Conservation (phyloP, 2,797 vertebrate species). For the Karalla daura region DNA sequence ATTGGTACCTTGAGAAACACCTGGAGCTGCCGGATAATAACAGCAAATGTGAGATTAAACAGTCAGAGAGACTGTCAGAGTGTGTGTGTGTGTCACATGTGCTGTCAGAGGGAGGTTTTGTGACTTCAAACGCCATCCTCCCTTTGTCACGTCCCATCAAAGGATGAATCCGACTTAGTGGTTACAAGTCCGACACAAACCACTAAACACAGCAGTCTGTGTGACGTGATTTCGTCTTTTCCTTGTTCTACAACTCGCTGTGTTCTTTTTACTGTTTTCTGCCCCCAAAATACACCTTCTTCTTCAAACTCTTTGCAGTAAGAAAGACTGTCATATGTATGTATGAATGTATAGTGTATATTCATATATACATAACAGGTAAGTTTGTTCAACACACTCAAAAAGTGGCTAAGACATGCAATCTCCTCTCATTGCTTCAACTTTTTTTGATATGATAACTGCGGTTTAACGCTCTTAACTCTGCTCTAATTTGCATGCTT, state of each 20-base stretch:
- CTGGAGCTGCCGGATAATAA: slow-evolving; percentile 59
- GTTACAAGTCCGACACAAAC: neutral
- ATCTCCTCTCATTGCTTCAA: too few relatives aligned
- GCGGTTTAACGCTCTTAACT: neutral
- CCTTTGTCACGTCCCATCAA: slow-evolving; percentile 40
- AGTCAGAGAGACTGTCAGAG: slow-evolving; percentile 9
- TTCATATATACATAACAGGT: too few relatives aligned
- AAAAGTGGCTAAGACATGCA: too few relatives aligned
- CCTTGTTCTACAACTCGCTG: too few relatives aligned
- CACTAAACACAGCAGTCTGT: neutral
- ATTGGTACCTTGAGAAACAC: slow-evolving; percentile 67
- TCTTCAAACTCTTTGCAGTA: too few relatives aligned
- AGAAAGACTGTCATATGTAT: too few relatives aligned
- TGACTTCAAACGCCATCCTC: slow-evolving; percentile 18
- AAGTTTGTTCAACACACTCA: too few relatives aligned
- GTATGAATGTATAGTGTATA: too few relatives aligned
- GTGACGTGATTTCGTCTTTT: too few relatives aligned
- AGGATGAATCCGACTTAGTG: slow-evolving; percentile 14
- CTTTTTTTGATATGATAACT: neutral
- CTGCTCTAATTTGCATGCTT: neutral
- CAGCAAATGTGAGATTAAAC: slow-evolving; percentile 61
- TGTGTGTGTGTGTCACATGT: slow-evolving; percentile 7
- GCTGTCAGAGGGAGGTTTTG: slow-evolving; percentile 17
- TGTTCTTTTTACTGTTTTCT: too few relatives aligned
- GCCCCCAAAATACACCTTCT: too few relatives aligned